Base-by-base conservation (phyloP, 2,113 vertebrate species). In the Capreolus pygargus region DNA sequence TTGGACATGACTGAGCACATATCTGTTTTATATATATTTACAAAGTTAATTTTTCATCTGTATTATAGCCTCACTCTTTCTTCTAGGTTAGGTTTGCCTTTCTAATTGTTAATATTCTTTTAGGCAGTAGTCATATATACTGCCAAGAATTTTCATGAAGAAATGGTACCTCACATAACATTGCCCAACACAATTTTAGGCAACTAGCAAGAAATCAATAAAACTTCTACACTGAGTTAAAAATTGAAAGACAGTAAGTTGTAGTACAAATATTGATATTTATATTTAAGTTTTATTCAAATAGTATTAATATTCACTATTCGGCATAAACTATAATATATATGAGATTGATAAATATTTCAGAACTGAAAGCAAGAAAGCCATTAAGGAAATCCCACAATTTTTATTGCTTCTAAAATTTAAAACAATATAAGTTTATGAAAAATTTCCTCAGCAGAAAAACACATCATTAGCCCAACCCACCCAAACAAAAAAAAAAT, bases 291-390 rank as follows among this genome's bases (percentile, higher is more conserved):
- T 25, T 9, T 84, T 86, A 67, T 94, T 70, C 17, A 97, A 47
- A 70, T 27, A 54, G 50, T 95, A 97, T 96, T 87, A 97, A 91
- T 88, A 96, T 50, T 91, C 28, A 97, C 60, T 95, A 19, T 47
- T 89, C 91, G 91, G 60, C 25, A 76, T 83, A 91, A 95, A 86
- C 3, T 90, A 4, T 58, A 94, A 92, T 52, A 70, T 94, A 89
- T 84, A 89, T 89, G 28, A 95, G 50, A 79, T 57, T 89, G 60
- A 97, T 97, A 94, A 97, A 91, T 95, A 98, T 97, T 97, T 97
- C 60, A 97, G 28, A 91, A 61, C 36, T 81, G 4, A 89, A 91
- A n/a, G 76, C 87, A 86, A 86, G 30, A 19, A 86, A 92, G 5
- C 61, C 86, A 95, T 94, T 97, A 96, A 96, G 58, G n/a, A 74